Evolutionary conservation across 2,113 vertebrate species (phyloP).

Genomic region (Cyanoramphus novaezelandiae): DNA sequence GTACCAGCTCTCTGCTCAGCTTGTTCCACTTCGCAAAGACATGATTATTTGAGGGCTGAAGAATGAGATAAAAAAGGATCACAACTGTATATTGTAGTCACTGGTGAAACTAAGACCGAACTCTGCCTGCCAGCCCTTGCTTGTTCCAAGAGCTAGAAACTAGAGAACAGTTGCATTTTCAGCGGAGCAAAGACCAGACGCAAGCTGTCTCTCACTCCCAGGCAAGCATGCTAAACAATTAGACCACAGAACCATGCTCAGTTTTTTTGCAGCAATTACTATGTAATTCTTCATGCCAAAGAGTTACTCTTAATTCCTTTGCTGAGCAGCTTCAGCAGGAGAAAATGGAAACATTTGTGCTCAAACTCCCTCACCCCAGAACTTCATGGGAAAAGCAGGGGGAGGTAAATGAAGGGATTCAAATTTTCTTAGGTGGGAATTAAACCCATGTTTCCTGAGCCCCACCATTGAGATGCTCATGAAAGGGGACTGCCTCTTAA

Average conservation of each 20-base stretch:
- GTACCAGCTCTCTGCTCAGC: not conserved
- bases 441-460: slow-evolving; percentile 3
- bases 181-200: not conserved
- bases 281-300: not conserved
- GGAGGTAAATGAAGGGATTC: slow-evolving; percentile 43
- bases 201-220: not conserved
- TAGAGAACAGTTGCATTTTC: not conserved
- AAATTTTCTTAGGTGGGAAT: slow-evolving; percentile 26
- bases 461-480: not conserved
- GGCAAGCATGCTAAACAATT: not conserved
- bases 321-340: not conserved
- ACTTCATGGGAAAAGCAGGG: slow-evolving; percentile 44
- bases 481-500: slow-evolving; percentile 28
- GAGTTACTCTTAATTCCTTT: not conserved
- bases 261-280: slow-evolving; percentile 12
- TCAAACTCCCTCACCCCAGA: not conserved
- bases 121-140: not conserved
- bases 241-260: not conserved
- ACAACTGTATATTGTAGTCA: not conserved
- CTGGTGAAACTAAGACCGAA: not conserved
- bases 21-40: not conserved
- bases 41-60: not conserved
- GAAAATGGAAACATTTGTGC: slow-evolving; percentile 30
- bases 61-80: not conserved
- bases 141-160: not conserved